A percentile compares a stretch with the other conserved stretches of the same genome.
These are phyloP conservation scores for Calameuta filiformis DNA, from an alignment of 2,888 invertebrate genomes.

Conservation along the genomic window DNA sequence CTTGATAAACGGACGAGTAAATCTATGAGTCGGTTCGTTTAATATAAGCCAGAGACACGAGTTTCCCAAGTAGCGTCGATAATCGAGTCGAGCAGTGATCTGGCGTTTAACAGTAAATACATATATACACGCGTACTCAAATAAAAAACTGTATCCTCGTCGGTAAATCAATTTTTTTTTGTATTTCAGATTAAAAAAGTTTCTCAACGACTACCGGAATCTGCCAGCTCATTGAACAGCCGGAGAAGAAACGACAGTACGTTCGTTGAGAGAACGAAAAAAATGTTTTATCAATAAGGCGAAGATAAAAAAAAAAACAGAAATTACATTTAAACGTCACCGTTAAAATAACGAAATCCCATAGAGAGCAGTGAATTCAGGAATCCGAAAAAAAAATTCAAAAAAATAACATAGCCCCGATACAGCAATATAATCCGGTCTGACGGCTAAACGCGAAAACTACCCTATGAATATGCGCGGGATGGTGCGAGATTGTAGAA, in stretches of 20 bases:
- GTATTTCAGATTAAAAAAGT: background rate
- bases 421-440: background rate
- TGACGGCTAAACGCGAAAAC: background rate
- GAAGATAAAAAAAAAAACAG: background rate
- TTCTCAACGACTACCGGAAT: background rate
- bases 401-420: background rate
- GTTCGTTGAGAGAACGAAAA: background rate
- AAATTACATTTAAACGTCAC: background rate
- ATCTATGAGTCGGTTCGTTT: too few relatives aligned
- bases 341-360: too few relatives aligned
- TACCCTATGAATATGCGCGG: background rate
- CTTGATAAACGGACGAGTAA: too few relatives aligned
- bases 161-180: background rate
- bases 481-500: background rate
- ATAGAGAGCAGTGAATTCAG: background rate
- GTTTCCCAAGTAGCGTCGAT: background rate
- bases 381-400: background rate
- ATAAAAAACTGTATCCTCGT: background rate
- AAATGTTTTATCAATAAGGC: background rate
- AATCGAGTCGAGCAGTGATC: background rate
- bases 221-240: background rate
- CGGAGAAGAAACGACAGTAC: background rate
- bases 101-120: background rate
- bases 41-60: too few relatives aligned
- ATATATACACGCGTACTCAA: background rate